These are phyloP conservation scores for Lampropteryx suffumata DNA, from an alignment of 2,888 invertebrate genomes.

Conservation along the genomic window DNA sequence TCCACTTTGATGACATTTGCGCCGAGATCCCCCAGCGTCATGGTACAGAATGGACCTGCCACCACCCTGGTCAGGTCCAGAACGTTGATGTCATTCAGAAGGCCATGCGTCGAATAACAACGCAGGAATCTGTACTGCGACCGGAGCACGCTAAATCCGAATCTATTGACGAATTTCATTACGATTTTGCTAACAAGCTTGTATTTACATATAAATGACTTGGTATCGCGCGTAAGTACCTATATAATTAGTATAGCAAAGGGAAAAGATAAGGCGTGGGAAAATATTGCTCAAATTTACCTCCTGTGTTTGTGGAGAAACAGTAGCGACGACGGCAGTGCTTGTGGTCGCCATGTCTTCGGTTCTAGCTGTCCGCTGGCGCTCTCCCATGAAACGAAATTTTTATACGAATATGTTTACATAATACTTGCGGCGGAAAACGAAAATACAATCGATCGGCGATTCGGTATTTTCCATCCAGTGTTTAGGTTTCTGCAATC, in stretches of 20 bases:
- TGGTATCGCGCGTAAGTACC: conserved; percentile 12
- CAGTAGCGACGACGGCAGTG: conserved; percentile 68
- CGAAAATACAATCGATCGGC: neutral
- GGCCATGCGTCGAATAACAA: conserved; percentile 68
- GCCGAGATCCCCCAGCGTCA: conserved; percentile 96
- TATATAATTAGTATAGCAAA: conserved; percentile 50
- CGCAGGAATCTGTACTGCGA: conserved; percentile 31
- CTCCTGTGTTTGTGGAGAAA: conserved; percentile 67
- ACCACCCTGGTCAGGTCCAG: conserved; percentile 93
- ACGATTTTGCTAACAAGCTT: conserved; percentile 24
- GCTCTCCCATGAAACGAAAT: conserved; percentile 67
- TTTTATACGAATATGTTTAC: conserved; percentile 42
- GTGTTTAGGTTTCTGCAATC: no score
- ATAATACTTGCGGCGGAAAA: conserved; percentile 38
- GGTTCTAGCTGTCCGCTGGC: conserved; percentile 42
- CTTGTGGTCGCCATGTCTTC: conserved; percentile 77
- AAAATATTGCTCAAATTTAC: conserved; percentile 46
- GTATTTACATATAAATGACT: no score
- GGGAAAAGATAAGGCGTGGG: conserved; percentile 55
- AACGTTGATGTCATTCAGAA: conserved; percentile 87
- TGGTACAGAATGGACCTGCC: conserved; percentile 97
- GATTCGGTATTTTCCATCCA: conserved; percentile 23
- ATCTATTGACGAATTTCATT: conserved; percentile 43
- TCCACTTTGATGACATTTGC: conserved; percentile 97
- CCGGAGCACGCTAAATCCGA: conserved; percentile 37